Base-by-base conservation (phyloP, 2,113 vertebrate species). In the Anoplopoma fimbria region DNA sequence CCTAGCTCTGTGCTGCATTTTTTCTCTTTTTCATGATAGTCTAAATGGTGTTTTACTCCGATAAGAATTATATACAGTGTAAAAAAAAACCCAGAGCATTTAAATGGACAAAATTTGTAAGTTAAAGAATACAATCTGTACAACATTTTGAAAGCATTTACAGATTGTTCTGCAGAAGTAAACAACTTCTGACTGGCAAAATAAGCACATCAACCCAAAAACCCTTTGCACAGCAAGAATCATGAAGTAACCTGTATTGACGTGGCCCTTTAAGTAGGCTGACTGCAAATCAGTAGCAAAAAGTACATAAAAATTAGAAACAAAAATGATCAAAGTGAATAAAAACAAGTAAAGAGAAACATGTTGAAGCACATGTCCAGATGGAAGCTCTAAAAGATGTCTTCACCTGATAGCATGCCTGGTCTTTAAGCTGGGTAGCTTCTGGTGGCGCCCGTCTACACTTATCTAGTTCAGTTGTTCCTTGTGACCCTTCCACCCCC, bases 361-460 rank as follows among this genome's bases (percentile, higher is more conserved):
- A 38, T 63, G 23, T 71, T 75, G 49, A 7, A 47, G 58, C 51
- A 42, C 13, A 9, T 49, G 45, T 34, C 25, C 33, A 67, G 10
- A 21, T 34, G 42, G 47, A 78, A 57, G 40, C 36, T 80, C 19
- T 61, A 42, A 78, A 49, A 31, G 45, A 76, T 31, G 42, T 27
- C 40, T 51, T 83, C 69, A 61, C n/a, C 27, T 77, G 58, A 81
- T 61, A 58, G 47, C 33, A 49, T 36, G n/a, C 62, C 53, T 47
- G 68, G 63, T 51, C 15, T 85, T 69, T 64, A 62, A 80, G 63
- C 49, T 62, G n/a, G 23, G 58, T n/a, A 77, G 71, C 77, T 83
- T 77, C 82, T 87, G 53, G 45, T 88, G 85, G 87, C 69, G 40
- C 82, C 82, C 25, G 71, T 84, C 80, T 84, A 25, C 75, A 65